Base-by-base conservation (phyloP, 1,140 invertebrate species). In the Pseudomyrmex dendroicus region DNA sequence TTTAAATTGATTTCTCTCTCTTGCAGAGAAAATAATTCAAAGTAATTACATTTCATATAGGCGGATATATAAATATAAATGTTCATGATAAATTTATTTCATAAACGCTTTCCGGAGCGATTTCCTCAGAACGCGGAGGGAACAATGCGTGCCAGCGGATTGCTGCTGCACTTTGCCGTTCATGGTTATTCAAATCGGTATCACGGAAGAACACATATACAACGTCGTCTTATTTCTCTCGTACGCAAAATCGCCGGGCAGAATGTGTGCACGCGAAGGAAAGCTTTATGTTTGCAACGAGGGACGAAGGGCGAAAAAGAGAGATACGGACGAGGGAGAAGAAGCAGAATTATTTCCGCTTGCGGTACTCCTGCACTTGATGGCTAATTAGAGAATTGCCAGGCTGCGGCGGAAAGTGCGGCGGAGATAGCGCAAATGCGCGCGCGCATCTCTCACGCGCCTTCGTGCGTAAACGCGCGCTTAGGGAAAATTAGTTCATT, bases 321-420 rank as follows among this genome's bases (percentile, higher is more conserved):
- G 52, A 35, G 73, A 35, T 35, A 35, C 35, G 35, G 70, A 54
- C 7, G 15, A 74, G 87, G 52, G 87, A 35, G 17, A 13, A 63
- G 15, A 25, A 48, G 76, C 70, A 89, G 84, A 90, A 90, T 91
- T 88, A 87, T 86, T 91, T 91, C 91, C 91, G 90, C 86, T 91
- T 91, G 89, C 91, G 91, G 90, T 91, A 91, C 86, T 87, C 78
- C 76, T 73, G 80, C 83, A 73, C 86, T 87, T 87, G 84, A 87
- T 76, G 84, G 89, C 89, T 91, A 91, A 91, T 91, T 91, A 91
- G 91, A 91, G 89, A 85, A 91, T 91, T 89, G 84, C 82, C 74
- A 63, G 83, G 84, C 64, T 68, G 56, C 68, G 76, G 59, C 68
- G 76, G 25, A 84, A 85, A 57, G 63, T 72, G 72, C 62, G 70